Evolutionary conservation across 2,113 vertebrate species (phyloP), one percentile per base, ranked within the genome.

Genomic region (Salvelinus namaycush): DNA sequence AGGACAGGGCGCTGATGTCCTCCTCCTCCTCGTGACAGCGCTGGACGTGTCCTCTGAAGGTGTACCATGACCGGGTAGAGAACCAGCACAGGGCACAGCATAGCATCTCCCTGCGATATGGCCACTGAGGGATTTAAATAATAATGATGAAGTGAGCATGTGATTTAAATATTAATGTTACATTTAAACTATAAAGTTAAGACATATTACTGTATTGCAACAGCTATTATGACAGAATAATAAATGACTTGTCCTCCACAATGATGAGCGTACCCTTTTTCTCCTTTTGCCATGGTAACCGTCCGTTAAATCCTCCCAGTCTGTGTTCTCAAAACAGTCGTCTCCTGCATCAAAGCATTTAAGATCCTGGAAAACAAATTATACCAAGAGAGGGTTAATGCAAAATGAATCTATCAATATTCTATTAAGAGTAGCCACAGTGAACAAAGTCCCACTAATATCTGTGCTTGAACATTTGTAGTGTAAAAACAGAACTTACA

Each of bases 41-140:
- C 57, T 94, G 92, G 27, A 96, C 84, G 60, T 97, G 95, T 73
- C 89, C 94, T 86, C 90, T 94, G 88, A 95, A 95, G 1, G 95
- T 92, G 72, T 92, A 86, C 51, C 93, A 92, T 60, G 94, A 90
- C 77, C 93, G 95, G 9, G 95, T 93, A 0, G 95, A 96, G 79
- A 96, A 96, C 78, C 91, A 94, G 81, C 96, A 97, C 70, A 96
- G 92, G 76, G 93, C 93, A 79, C 95, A 97, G 87, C 95, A 96
- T 86, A 95, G 94, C 0, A 92, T 90, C 87, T 96, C 94, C 70
- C 94, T 92, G 75, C 95, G 93, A 68, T 96, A 97, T 82, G 89
- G 92, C 94, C 95, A 93, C 81, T 90, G 90, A 89, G 90, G 80
- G 90, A 54, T 54, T 16, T 2, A 44, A 44, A 44, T 11, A 12